These are phyloP conservation scores for Diaphora mendica DNA, from an alignment of 2,888 invertebrate genomes.

Conservation along the genomic window DNA sequence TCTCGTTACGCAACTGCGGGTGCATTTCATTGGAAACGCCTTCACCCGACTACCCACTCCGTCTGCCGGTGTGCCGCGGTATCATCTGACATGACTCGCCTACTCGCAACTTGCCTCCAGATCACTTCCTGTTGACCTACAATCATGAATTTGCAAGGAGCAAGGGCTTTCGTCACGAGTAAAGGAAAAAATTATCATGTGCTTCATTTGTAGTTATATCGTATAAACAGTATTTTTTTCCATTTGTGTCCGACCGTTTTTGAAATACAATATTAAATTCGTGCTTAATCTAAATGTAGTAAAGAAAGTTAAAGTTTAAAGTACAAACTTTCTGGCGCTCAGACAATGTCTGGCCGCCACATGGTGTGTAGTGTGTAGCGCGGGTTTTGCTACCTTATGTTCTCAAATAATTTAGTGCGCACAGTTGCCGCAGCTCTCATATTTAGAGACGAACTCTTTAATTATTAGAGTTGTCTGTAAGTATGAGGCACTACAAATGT, in stretches of 20 bases:
- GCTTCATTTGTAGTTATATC: not conserved
- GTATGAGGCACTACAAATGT: too few species aligned
- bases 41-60: not conserved
- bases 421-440: too few species aligned
- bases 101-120: not conserved
- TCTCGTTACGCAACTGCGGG: not conserved
- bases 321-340: not conserved
- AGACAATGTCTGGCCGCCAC: not conserved
- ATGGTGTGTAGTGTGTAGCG: too few species aligned
- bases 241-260: not conserved
- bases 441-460: too few species aligned
- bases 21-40: not conserved
- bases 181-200: not conserved
- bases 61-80: not conserved
- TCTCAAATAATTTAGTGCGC: not conserved
- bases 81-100: not conserved
- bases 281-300: not conserved
- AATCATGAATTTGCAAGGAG: not conserved
- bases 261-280: not conserved
- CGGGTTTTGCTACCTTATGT: not conserved
- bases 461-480: too few species aligned
- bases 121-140: not conserved
- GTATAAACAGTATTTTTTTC: not conserved
- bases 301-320: not conserved
- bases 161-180: not conserved